A percentile compares a stretch with the other conserved stretches of the same genome.
These are phyloP conservation scores for Rhinichthys klamathensis DNA, from an alignment of 2,113 vertebrate genomes.

Conservation along the genomic window DNA sequence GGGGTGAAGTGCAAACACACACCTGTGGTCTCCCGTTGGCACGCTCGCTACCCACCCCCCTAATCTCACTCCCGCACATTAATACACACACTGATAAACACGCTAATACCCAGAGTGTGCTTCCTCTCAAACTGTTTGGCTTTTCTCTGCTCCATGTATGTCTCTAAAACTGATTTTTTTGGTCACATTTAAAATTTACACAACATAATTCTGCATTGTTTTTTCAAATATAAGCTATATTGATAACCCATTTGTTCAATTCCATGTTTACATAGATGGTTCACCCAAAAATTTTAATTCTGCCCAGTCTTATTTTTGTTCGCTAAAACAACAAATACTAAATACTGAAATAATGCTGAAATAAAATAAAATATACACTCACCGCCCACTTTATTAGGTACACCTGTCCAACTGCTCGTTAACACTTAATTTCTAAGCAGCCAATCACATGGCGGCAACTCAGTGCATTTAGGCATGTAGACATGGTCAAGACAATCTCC, in stretches of 20 bases:
- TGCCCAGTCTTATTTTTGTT: not conserved
- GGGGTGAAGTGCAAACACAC: constrained; percentile 65
- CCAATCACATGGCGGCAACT: too few relatives aligned
- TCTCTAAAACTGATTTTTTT: not conserved
- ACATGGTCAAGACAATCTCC: too few relatives aligned
- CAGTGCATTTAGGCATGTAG: too few relatives aligned
- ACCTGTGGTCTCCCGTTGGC: constrained; percentile 78
- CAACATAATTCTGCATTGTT: not conserved
- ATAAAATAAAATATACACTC: too few relatives aligned
- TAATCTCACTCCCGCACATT: constrained; percentile 55
- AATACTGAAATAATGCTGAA: too few relatives aligned
- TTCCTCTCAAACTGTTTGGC: constrained; percentile 11
- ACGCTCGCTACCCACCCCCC: constrained; percentile 36
- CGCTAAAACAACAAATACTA: not conserved
- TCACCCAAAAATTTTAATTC: not conserved
- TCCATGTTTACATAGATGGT: not conserved
- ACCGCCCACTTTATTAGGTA: too few relatives aligned
- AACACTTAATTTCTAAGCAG: too few relatives aligned
- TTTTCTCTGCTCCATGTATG: not conserved
- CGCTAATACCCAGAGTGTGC: constrained; percentile 48
- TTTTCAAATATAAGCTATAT: not conserved
- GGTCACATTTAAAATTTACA: not conserved
- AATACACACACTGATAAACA: constrained; percentile 58
- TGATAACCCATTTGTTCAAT: not conserved
- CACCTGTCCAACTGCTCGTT: too few relatives aligned